Percentiles rank a stretch among this genome's conserved stretches.
Evolutionary conservation across 2,888 invertebrate genomes (phyloP).

Genomic region (Epinotia bilunana): DNA sequence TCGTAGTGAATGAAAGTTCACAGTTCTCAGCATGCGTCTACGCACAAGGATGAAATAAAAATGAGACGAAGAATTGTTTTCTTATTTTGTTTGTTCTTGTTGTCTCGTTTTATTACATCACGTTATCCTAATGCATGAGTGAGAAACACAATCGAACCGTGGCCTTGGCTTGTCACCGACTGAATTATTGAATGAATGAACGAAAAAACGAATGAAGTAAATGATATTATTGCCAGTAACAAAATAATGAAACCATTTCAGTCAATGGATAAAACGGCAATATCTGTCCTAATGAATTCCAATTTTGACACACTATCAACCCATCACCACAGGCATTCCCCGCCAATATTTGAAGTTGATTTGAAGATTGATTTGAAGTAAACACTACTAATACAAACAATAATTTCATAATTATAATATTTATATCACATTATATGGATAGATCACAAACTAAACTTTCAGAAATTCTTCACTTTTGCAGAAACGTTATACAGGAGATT

Average conservation of each 20-base stretch:
- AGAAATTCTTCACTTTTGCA: too few species aligned
- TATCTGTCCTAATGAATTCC: background rate
- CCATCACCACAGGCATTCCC: background rate
- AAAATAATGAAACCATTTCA: slow-evolving; percentile 7
- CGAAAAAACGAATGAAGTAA: slow-evolving; percentile 3
- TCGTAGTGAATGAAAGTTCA: slow-evolving; percentile 7
- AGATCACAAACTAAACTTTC: too few species aligned
- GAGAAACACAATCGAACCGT: slow-evolving; percentile 17
- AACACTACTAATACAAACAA: too few species aligned
- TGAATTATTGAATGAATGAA: slow-evolving; percentile 7
- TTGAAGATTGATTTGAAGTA: too few species aligned
- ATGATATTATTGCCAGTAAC: slow-evolving; percentile 28
- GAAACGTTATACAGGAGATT: too few species aligned
- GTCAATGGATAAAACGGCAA: background rate
- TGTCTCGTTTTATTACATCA: slow-evolving; percentile 26
- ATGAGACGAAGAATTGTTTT: slow-evolving; percentile 19
- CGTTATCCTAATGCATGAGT: background rate
- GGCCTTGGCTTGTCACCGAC: slow-evolving; percentile 4
- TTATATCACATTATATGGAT: too few species aligned
- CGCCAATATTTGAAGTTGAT: slow-evolving; percentile 1
- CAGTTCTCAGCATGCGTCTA: slow-evolving; percentile 27
- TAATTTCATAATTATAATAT: too few species aligned
- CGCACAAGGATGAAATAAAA: slow-evolving; percentile 31
- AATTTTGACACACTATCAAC: background rate
- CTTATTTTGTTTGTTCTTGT: slow-evolving; percentile 25